A percentile compares a stretch with the other conserved stretches of the same genome.
These are phyloP conservation scores for Lycaena phlaeas DNA, from an alignment of 2,888 invertebrate species.

Conservation along the genomic window DNA sequence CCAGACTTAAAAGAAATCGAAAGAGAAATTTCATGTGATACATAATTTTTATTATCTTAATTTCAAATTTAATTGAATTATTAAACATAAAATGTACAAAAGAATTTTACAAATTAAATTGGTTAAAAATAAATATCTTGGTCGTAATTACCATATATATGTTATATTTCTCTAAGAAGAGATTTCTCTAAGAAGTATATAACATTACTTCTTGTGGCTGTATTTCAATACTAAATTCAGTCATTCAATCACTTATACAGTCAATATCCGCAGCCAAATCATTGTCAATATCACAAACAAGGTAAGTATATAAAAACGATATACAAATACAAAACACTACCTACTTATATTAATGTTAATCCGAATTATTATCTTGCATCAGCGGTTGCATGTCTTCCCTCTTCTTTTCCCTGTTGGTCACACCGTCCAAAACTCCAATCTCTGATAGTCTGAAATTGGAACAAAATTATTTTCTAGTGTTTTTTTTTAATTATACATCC, in stretches of 20 bases:
- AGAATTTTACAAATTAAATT: too few species aligned
- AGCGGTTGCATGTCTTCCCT: slow-evolving; percentile 61
- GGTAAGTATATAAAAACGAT: slow-evolving; percentile 1
- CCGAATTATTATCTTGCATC: slow-evolving; percentile 44
- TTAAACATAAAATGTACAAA: too few species aligned
- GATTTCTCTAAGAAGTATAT: background rate
- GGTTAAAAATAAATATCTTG: too few species aligned
- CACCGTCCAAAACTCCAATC: slow-evolving; percentile 54
- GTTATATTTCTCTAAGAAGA: too few species aligned
- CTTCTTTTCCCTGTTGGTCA: slow-evolving; percentile 47
- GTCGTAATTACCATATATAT: too few species aligned
- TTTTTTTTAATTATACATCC: too few species aligned
- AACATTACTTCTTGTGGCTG: background rate
- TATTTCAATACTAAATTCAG: background rate
- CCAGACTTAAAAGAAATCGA: too few species aligned
- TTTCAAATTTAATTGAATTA: too few species aligned
- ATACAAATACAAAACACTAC: background rate
- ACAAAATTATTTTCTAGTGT: background rate
- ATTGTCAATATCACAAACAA: background rate
- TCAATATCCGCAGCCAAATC: background rate
- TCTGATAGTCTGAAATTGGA: slow-evolving; percentile 46
- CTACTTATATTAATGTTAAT: slow-evolving; percentile 16
- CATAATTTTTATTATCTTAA: too few species aligned
- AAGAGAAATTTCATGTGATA: too few species aligned
- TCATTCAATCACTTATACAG: slow-evolving; percentile 1